Conservation (phyloP, 2,113 vertebrate genomes). For the Nematolebias whitei region DNA sequence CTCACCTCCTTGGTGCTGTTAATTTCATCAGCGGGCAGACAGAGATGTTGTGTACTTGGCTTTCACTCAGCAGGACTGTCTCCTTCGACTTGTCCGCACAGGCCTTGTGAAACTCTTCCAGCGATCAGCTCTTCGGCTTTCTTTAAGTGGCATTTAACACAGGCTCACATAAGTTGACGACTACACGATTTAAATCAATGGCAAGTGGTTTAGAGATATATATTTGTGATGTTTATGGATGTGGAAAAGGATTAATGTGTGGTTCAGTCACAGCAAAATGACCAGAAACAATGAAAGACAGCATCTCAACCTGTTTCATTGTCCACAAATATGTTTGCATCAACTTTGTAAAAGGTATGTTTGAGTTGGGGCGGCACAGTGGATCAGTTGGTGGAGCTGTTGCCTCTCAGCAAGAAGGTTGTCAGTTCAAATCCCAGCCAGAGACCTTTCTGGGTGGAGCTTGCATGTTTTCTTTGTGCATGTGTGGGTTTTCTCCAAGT, state of each 20-base stretch:
- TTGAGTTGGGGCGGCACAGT: no score
- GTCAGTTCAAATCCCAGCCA: no score
- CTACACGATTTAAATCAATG: conserved; percentile 17
- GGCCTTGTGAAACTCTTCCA: conserved; percentile 49
- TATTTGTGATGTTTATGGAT: conserved; percentile 13
- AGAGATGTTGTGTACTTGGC: conserved; percentile 44
- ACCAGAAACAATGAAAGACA: neutral
- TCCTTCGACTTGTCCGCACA: conserved; percentile 48
- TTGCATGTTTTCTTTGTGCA: no score
- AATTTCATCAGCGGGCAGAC: conserved; percentile 56
- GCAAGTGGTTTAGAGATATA: conserved; percentile 36
- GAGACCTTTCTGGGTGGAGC: no score
- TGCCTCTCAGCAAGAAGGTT: no score
- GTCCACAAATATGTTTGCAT: neutral
- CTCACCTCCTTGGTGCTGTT: conserved; percentile 50
- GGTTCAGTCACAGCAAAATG: neutral
- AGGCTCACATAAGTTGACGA: conserved; percentile 31
- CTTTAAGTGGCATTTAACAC: conserved; percentile 32
- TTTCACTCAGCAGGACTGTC: conserved; percentile 19
- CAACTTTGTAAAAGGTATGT: no score
- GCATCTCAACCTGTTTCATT: conserved; percentile 8
- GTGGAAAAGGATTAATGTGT: conserved; percentile 8
- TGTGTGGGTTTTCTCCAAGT: no score
- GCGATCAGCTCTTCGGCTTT: conserved; percentile 29
- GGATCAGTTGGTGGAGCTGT: no score